Evolutionary conservation across 2,888 invertebrate genomes (phyloP), one percentile per base, ranked within the genome.

Genomic region (Fragum sueziense): DNA sequence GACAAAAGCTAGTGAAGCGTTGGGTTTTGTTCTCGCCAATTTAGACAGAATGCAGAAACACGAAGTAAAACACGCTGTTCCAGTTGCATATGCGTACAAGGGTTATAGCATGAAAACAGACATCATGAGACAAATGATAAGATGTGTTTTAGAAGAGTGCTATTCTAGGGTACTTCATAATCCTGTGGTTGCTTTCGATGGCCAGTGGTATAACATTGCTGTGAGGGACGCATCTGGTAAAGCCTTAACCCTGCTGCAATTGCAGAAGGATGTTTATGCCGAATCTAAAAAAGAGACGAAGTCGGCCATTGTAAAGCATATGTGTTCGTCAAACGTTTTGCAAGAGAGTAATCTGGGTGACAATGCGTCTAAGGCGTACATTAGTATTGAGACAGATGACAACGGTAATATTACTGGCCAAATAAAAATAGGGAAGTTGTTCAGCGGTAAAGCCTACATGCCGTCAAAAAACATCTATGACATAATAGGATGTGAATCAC

Each of bases 51-150:
- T 41, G 9, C 17, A 41, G 11, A 41, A 41, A 41, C 41, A 9
- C 9, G 41, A 41, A 41, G 17, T 41, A 41, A 9, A 9, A 11
- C 41, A 74, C 61, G 73, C 73, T 0, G 65, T 79, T 0, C 85
- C 83, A 0, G 59, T 81, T 22, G 77, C 67, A 0, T 83, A 70
- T 47, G 79, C 73, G 0, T 25, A 81, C 3, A 80, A 82, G 33
- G 82, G 80, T 11, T 79, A 82, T 61, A 79, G 80, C 54, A 22
- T 82, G 27, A 22, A 70, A 11, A 25, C 52, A 14, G 33, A 54
- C 1, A 34, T 52, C 0, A 1, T 78, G 41, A 9, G 72, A 0
- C 47, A 54, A n/a, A 54, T 54, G 57, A 9, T 54, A 7, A 7
- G 22, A n/a, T 11, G n/a, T n/a, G 57, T 54, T 9, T 22, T 54